Conservation (phyloP, 2,113 vertebrate genomes). For the Sus scrofa region DNA sequence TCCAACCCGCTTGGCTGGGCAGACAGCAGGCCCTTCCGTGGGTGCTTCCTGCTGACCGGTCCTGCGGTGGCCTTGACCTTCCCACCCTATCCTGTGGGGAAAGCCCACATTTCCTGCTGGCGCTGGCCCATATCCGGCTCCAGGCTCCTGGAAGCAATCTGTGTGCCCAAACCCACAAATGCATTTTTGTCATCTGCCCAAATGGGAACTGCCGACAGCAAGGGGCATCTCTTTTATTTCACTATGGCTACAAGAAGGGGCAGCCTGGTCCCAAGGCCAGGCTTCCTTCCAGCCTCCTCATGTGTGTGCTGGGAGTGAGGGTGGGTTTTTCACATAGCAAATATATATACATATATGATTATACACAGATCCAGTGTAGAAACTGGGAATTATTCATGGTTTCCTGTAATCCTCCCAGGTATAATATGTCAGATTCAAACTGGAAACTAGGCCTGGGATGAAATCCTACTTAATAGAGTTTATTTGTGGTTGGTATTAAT, state of each 20-base stretch:
- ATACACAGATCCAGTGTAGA: not conserved
- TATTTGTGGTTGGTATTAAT: constrained; percentile 36
- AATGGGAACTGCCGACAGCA: not conserved
- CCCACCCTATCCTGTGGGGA: not conserved
- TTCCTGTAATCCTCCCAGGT: constrained; percentile 46
- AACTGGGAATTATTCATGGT: constrained; percentile 57
- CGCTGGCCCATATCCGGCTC: not conserved
- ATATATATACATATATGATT: not conserved
- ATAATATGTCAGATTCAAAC: constrained; percentile 62
- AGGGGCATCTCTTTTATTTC: not conserved
- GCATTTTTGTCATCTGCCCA: constrained; percentile 13
- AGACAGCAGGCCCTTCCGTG: not conserved
- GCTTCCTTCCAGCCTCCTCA: not conserved
- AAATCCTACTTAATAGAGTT: constrained; percentile 59
- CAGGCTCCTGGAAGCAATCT: not conserved
- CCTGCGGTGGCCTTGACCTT: not conserved
- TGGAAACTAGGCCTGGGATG: constrained; percentile 56
- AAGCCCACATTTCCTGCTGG: not conserved
- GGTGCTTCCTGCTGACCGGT: not conserved
- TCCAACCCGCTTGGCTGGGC: not conserved
- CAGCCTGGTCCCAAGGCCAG: not conserved
- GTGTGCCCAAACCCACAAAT: not conserved
- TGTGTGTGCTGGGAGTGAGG: not conserved
- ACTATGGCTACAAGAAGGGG: not conserved
- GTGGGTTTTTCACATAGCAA: not conserved